Evolutionary conservation across 2,113 vertebrate genomes (phyloP).

Genomic region (Mesembrinibis cayennensis): DNA sequence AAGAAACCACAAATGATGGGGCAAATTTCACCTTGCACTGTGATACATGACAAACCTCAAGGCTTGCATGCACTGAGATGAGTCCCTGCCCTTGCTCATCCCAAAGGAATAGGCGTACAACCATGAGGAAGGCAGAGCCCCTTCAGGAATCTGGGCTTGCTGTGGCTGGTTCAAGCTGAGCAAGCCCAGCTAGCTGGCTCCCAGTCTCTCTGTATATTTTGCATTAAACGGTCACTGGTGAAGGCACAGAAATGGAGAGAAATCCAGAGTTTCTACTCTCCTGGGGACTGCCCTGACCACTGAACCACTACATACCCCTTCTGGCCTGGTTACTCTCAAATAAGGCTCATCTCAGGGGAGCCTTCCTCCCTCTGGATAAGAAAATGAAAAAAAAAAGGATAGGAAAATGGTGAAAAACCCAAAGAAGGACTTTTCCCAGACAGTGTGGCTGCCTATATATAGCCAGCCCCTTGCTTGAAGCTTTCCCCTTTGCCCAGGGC

Average conservation of each 20-base stretch:
- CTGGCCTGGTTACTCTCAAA: neutral
- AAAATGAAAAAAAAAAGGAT: neutral
- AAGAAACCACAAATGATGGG: neutral
- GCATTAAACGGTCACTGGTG: neutral
- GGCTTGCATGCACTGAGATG: neutral
- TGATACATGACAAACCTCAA: accelerated
- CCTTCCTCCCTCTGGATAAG: neutral
- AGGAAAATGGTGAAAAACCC: neutral
- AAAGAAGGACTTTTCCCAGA: neutral
- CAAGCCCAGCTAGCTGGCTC: neutral
- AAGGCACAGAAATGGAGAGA: neutral
- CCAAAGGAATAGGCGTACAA: neutral
- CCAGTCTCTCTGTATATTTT: neutral
- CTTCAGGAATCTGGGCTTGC: neutral
- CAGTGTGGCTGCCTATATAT: accelerated
- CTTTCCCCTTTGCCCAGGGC: neutral
- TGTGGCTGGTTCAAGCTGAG: neutral
- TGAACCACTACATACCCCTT: neutral
- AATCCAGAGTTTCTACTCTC: neutral
- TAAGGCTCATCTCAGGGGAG: neutral
- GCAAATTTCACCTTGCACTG: neutral
- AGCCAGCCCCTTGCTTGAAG: neutral
- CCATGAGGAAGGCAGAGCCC: neutral
- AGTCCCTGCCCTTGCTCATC: neutral
- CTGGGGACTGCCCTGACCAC: neutral